Evolutionary conservation across 2,113 vertebrate genomes (phyloP), one percentile per base, ranked within the genome.

Genomic region (Eptesicus fuscus): DNA sequence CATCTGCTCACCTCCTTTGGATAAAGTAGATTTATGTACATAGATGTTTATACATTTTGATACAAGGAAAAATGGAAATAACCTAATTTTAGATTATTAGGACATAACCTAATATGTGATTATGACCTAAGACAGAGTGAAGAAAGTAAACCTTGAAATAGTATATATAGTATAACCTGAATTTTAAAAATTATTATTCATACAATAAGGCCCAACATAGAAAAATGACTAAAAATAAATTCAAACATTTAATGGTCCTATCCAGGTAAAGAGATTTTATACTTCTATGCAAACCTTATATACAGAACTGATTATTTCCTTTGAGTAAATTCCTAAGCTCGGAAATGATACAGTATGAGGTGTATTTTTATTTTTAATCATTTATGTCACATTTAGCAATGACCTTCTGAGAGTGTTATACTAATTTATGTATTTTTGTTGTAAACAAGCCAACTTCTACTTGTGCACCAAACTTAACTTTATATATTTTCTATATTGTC

Each of bases 181-280:
- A 83, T 80, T 95, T 77, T 80, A 23, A 10, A 67, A 90, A 80
- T 73, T 94, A 80, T 77, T 95, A 85, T 88, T 67, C n/a, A 14
- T 44, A 79, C 16, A 32, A 35, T 83, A 77, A 73, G 20, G 44
- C 12, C 22, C 32, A 85, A 63, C 18, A 61, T 12, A 47, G 11
- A 93, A 90, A 96, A 90, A 73, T 69, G 82, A 79, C 25, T 49
- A 13, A 79, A 87, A 74, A 17, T 14, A 92, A 89, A 90, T 83
- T 80, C 56, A 84, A 71, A 16, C 28, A 51, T 63, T 37, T 44
- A 83, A 7, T 28, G 44, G 22, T 35, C 56, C 51, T 77, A 80
- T 42, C 30, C 84, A 82, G 5, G 44, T 37, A 59, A 76, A 91
- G 22, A 80, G 37, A 87, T 13, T 78, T 1, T 20, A 83, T 82